Conservation (phyloP, 2,113 vertebrate genomes). For the Brachyistius frenatus region DNA sequence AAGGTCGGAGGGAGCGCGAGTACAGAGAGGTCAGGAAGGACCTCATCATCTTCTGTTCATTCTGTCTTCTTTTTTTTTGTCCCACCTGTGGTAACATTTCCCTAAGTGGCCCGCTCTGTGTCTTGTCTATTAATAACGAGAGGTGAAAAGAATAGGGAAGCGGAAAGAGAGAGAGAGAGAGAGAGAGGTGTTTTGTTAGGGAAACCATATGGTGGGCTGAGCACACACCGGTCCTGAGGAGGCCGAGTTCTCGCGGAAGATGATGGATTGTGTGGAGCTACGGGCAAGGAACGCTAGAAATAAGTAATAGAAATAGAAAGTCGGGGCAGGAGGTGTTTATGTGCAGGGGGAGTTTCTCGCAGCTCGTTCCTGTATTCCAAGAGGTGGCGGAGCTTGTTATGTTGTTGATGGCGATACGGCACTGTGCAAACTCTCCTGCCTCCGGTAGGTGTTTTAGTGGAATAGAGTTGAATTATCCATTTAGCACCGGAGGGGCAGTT, state of each 20-base stretch:
- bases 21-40: slow-evolving; percentile 11
- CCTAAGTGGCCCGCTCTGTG: slow-evolving; percentile 24
- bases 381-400: slow-evolving; percentile 69
- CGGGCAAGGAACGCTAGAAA: slow-evolving; percentile 58
- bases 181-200: slow-evolving; percentile 37
- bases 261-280: slow-evolving; percentile 67
- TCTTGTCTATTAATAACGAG: slow-evolving; percentile 62
- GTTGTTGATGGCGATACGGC: slow-evolving; percentile 65
- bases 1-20: slow-evolving; percentile 1
- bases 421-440: slow-evolving; percentile 64
- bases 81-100: slow-evolving; percentile 6
- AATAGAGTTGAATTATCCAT: slow-evolving; percentile 80
- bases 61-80: slow-evolving; percentile 8
- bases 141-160: slow-evolving; percentile 50
- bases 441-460: slow-evolving; percentile 67
- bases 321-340: slow-evolving; percentile 48
- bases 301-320: slow-evolving; percentile 61
- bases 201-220: slow-evolving; percentile 44
- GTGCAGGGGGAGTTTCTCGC: slow-evolving; percentile 40
- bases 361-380: slow-evolving; percentile 58
- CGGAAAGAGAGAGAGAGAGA: slow-evolving; percentile 17
- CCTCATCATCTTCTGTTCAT: slow-evolving; percentile 11
- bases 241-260: slow-evolving; percentile 32
- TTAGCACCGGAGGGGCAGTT: slow-evolving; percentile 76
- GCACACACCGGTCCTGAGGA: slow-evolving; percentile 39